These are phyloP conservation scores for Meandrina meandrites DNA, from an alignment of 92 coral and sea anemone genomes.

Conservation along the genomic window DNA sequence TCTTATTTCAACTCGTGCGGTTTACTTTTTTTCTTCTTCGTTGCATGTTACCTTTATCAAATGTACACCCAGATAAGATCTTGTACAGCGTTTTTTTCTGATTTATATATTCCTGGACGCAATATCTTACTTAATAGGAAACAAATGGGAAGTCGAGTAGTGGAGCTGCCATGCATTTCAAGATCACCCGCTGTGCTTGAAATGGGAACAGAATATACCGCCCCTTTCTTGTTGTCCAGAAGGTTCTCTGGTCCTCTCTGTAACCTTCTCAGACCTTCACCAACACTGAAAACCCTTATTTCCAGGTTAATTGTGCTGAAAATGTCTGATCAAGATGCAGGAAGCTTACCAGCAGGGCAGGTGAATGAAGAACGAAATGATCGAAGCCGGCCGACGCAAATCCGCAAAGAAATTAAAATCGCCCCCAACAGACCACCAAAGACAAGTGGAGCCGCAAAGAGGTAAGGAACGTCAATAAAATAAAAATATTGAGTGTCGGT, in stretches of 20 bases:
- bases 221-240: not conserved
- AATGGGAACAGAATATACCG: not conserved
- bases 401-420: conserved; percentile 66
- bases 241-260: not conserved
- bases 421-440: conserved; percentile 74
- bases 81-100: not conserved
- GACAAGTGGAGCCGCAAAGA: conserved; percentile 91
- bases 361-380: conserved; percentile 16
- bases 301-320: not conserved
- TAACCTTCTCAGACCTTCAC: not conserved
- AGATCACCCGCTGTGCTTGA: conserved; percentile 15
- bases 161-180: not conserved
- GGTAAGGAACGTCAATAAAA: conserved; percentile 44
- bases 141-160: not conserved
- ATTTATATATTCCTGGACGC: not conserved
- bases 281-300: not conserved
- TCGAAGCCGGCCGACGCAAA: conserved; percentile 31
- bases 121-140: not conserved
- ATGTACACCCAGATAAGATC: not conserved
- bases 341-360: not conserved
- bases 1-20: not conserved
- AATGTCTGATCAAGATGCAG: conserved; percentile 26
- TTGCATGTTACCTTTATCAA: not conserved
- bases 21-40: not conserved
- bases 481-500: not conserved